These are phyloP conservation scores for Salminus brasiliensis DNA, from an alignment of 2,113 vertebrate species.

Conservation along the genomic window DNA sequence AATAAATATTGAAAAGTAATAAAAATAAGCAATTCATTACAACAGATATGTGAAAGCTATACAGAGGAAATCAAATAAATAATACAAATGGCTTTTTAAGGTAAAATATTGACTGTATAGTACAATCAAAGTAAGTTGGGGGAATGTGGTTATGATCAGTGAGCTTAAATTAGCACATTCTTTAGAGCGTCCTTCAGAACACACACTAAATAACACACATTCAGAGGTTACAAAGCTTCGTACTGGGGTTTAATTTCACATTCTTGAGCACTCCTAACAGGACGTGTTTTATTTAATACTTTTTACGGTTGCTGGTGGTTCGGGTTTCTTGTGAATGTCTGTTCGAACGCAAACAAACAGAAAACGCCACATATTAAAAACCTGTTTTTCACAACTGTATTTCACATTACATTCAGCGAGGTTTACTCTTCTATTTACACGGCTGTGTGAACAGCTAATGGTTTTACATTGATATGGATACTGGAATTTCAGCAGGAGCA, in stretches of 20 bases:
- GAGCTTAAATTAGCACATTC: conserved; percentile 27
- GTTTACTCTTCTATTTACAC: neutral
- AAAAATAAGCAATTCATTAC: neutral
- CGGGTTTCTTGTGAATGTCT: conserved; percentile 22
- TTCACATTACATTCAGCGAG: conserved; percentile 39
- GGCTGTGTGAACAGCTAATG: conserved; percentile 25
- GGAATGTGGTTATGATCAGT: neutral
- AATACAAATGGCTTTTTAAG: neutral
- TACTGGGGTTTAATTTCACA: conserved; percentile 6
- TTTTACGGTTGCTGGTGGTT: conserved; percentile 53
- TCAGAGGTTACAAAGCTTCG: neutral
- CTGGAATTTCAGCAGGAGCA: neutral
- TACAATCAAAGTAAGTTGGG: neutral
- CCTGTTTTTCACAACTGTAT: conserved; percentile 28
- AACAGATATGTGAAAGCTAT: conserved; percentile 20
- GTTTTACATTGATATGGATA: conserved; percentile 13
- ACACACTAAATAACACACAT: conserved; percentile 34
- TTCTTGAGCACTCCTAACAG: conserved; percentile 31
- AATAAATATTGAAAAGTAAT: conserved; percentile 23
- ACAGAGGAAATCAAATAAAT: conserved; percentile 30
- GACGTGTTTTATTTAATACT: conserved; percentile 33
- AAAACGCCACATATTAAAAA: neutral
- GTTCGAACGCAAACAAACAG: conserved; percentile 25
- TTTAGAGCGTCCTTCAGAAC: conserved; percentile 5
- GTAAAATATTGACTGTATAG: neutral